Base-by-base conservation (phyloP, 2,888 invertebrate species). In the Amphipoea oculea region DNA sequence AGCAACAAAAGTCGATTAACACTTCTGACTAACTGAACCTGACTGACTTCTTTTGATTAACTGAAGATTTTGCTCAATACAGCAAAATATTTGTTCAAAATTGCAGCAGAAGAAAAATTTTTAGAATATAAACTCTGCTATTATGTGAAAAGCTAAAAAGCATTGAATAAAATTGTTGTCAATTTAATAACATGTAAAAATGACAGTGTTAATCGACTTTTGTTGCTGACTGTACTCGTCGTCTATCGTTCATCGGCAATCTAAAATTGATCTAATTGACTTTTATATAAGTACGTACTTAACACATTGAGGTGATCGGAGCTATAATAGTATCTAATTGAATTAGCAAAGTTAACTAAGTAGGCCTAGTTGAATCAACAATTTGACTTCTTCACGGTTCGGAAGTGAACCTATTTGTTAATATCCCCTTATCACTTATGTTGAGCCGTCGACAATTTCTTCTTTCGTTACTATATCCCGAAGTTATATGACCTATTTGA, bases 231-330 rank as follows among this genome's bases (percentile, higher is more conserved):
- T 29, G 29, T 40, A 67, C 17, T 5, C 17, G 51, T 76, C 11
- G 45, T 36, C 17, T 54, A 20, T 54, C 51, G 20, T 57, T 67
- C 54, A 65, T 45, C 17, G 9, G 5, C 29, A 14, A 71, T 76
- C 23, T 63, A 45, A 65, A 69, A 69, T 81, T 63, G 40, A 36
- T 69, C 69, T 65, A 65, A 74, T 79, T 74, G 45, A 57, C 51
- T 73, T 79, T 63, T 20, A n/a, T 45, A 11, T 12, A 36, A 36
- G 23, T 77, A 40, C 7, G 17, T 57, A 51, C 2, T 14, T 12
- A 17, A 40, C 6, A 11, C 40, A 69, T 69, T 73, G 9, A 68
- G 48, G 48, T 72, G 75, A 48, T 48, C 45, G 4, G 20, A 57
- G 36, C 57, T 45, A 20, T 7, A 23, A 17, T 11, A 45, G 1